Conservation (phyloP, 2,888 invertebrate genomes). For the Barypeithes pellucidus region DNA sequence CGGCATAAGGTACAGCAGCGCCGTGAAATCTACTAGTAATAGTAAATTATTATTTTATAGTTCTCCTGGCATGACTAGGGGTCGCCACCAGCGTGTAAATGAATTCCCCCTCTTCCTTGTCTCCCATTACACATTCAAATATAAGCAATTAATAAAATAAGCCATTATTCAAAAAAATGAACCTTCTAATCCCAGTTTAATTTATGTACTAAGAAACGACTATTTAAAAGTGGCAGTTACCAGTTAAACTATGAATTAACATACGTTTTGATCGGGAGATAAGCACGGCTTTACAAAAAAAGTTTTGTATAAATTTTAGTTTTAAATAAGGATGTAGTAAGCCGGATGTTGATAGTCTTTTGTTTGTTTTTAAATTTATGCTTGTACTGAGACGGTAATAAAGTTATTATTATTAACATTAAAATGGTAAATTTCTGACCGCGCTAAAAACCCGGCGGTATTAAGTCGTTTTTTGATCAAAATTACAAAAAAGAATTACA, state of each 20-base stretch:
- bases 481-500: no score
- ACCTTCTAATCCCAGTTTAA: constrained; percentile 37
- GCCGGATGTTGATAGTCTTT: constrained; percentile 19
- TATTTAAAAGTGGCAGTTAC: constrained; percentile 39
- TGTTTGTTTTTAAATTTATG: constrained; percentile 32
- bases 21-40: no score
- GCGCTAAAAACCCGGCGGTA: no score
- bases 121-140: constrained; percentile 16
- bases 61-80: not conserved
- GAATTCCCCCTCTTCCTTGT: not conserved
- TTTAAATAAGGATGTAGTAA: constrained; percentile 24
- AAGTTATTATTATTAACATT: constrained; percentile 19
- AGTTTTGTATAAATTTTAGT: constrained; percentile 26
- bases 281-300: constrained; percentile 37
- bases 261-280: constrained; percentile 36
- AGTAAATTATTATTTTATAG: not conserved
- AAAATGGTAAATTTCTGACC: not conserved
- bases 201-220: constrained; percentile 39
- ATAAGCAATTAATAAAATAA: constrained; percentile 17
- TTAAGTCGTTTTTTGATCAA: no score
- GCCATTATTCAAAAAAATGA: constrained; percentile 29
- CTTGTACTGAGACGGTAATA: not conserved
- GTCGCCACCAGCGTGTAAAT: constrained; percentile 6
- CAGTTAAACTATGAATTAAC: constrained; percentile 44
- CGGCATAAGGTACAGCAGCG: no score